A percentile compares a stretch with the other conserved stretches of the same genome.
phyloP scores from a whole-genome alignment of 2,113 vertebrate species.

The Orthonyx spaldingii region DNA sequence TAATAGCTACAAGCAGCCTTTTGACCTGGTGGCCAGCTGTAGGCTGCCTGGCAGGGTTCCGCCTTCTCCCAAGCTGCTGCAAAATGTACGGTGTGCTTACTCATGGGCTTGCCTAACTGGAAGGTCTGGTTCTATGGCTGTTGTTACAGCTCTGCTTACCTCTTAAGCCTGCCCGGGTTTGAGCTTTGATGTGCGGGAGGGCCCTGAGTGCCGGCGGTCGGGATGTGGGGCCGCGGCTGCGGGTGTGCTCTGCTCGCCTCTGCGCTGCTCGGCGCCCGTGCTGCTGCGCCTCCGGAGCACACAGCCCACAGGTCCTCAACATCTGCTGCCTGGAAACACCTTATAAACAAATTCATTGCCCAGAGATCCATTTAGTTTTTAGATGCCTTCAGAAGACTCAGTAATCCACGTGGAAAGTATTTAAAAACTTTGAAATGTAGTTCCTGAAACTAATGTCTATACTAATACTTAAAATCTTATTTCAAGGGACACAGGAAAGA shows the following conservation, averaged over 20 bases:
- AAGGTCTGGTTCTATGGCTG: background rate
- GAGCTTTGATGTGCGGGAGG: background rate
- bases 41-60: constrained; percentile 13
- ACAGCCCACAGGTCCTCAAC: background rate
- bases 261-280: background rate
- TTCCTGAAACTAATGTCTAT: background rate
- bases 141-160: background rate
- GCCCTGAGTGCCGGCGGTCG: background rate
- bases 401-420: background rate
- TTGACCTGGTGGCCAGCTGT: constrained; percentile 38
- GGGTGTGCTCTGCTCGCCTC: accelerated
- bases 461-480: background rate
- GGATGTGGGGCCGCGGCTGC: accelerated
- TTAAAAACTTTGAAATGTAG: background rate
- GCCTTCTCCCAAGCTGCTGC: background rate
- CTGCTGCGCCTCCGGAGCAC: background rate
- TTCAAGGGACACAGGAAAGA: constrained; percentile 77
- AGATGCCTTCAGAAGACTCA: background rate
- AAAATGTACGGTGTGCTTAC: background rate
- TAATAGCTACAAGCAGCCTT: constrained; percentile 35
- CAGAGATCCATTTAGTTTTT: background rate
- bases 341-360: background rate
- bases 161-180: background rate
- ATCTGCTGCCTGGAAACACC: background rate
- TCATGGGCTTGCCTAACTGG: background rate